These are phyloP conservation scores for Falco punctatus DNA, from an alignment of 2,113 vertebrate species.

Conservation along the genomic window DNA sequence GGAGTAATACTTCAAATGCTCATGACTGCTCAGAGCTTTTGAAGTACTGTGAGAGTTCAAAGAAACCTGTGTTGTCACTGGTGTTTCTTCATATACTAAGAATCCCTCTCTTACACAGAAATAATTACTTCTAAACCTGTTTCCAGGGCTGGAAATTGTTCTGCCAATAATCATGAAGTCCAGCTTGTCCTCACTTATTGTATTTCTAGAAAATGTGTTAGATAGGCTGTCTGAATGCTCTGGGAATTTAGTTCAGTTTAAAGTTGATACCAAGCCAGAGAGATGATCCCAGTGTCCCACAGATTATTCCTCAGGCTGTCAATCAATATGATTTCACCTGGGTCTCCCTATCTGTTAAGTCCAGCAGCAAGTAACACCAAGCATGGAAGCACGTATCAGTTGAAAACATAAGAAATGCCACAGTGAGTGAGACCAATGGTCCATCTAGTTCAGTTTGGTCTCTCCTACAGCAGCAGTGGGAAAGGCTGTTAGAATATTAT, in stretches of 20 bases:
- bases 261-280: background rate
- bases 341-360: background rate
- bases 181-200: background rate
- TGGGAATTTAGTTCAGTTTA: background rate
- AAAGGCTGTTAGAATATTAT: background rate
- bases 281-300: background rate
- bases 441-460: background rate
- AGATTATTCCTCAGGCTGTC: background rate
- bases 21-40: background rate
- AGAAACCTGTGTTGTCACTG: background rate
- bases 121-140: background rate
- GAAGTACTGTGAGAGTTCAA: background rate
- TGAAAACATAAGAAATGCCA: background rate
- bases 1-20: background rate
- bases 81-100: background rate
- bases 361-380: background rate
- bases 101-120: background rate
- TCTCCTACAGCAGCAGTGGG: background rate
- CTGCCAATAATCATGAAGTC: slow-evolving; percentile 5
- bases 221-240: background rate
- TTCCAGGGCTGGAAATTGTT: background rate
- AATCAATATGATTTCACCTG: background rate
- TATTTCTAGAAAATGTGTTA: background rate
- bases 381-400: background rate
- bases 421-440: background rate